These are phyloP conservation scores for Denticeps clupeoides DNA, from an alignment of 2,797 vertebrate genomes.

Conservation along the genomic window DNA sequence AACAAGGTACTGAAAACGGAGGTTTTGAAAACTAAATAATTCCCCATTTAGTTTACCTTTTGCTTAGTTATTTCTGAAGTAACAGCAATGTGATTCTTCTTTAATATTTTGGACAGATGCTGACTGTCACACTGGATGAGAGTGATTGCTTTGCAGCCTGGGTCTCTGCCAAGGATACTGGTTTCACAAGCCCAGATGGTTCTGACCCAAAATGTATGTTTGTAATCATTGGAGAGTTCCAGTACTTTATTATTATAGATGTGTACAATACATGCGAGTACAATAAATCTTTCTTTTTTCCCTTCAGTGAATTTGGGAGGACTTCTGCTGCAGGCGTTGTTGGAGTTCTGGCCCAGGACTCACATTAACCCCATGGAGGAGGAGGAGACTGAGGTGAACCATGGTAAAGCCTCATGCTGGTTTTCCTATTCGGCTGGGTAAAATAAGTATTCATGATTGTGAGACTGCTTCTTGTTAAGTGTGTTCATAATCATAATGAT, in stretches of 20 bases:
- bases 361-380: slow-evolving; percentile 95
- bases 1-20: too few species aligned
- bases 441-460: too few species aligned
- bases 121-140: slow-evolving; percentile 96
- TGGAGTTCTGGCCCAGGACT: slow-evolving; percentile 97
- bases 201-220: slow-evolving; percentile 92
- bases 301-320: slow-evolving; percentile 86
- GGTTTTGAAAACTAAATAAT: too few species aligned
- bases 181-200: slow-evolving; percentile 91
- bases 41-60: too few species aligned
- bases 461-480: too few species aligned
- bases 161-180: slow-evolving; percentile 96
- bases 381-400: slow-evolving; percentile 92
- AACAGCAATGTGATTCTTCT: too few species aligned
- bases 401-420: too few species aligned
- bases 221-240: too few species aligned
- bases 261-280: neutral
- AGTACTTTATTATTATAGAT: neutral
- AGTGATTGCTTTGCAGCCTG: slow-evolving; percentile 97
- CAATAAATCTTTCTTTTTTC: neutral
- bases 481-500: too few species aligned
- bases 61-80: too few species aligned
- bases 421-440: too few species aligned
- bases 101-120: slow-evolving; percentile 63
- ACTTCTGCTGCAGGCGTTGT: slow-evolving; percentile 84